These are phyloP conservation scores for Steinernema feltiae DNA, from an alignment of 1,140 invertebrate genomes.

Conservation along the genomic window DNA sequence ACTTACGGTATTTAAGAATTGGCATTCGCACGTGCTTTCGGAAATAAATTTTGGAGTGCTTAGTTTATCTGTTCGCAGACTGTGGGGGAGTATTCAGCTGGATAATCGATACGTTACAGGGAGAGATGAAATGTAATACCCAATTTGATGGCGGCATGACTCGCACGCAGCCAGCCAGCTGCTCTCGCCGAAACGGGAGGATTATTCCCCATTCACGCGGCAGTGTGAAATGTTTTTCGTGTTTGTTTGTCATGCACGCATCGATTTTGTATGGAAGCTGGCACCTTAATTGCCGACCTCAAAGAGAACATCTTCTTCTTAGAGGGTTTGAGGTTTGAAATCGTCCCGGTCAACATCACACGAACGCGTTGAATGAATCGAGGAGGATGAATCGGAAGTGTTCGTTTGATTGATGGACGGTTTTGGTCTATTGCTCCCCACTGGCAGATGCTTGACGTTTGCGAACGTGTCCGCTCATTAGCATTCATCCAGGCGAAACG, in stretches of 20 bases:
- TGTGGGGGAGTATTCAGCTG: neutral
- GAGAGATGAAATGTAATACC: slow-evolving; percentile 4
- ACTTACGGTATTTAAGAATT: no score
- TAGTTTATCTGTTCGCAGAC: no score
- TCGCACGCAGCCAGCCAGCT: neutral
- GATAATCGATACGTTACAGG: slow-evolving; percentile 4
- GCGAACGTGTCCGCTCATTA: neutral
- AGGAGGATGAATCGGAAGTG: no score
- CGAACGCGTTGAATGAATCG: neutral
- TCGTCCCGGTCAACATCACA: neutral
- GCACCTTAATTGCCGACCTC: neutral
- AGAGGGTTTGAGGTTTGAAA: neutral
- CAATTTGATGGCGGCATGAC: neutral
- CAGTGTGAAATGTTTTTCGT: neutral
- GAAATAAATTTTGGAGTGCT: neutral
- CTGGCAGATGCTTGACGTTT: slow-evolving; percentile 1
- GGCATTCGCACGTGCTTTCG: no score
- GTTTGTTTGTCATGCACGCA: neutral
- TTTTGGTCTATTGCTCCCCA: neutral
- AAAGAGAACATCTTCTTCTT: neutral
- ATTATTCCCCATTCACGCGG: neutral
- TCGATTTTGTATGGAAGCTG: slow-evolving; percentile 11
- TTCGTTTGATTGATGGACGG: neutral
- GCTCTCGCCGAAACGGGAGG: neutral
- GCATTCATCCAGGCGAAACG: neutral